These are phyloP conservation scores for Cetonia aurata DNA, from an alignment of 2,888 invertebrate genomes.

Conservation along the genomic window DNA sequence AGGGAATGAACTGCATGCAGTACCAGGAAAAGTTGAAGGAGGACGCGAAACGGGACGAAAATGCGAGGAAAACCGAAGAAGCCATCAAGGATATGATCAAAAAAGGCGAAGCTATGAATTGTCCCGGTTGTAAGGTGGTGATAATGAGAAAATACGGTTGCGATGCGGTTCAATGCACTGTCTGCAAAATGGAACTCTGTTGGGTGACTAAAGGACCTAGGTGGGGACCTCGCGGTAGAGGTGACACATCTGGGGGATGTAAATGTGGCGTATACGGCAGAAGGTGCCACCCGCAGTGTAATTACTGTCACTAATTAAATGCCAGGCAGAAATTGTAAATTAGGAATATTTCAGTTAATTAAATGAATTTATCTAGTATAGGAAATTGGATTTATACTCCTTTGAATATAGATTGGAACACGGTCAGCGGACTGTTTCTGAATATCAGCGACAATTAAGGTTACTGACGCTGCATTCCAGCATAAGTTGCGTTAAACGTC, in stretches of 20 bases:
- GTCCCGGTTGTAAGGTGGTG: too few species aligned
- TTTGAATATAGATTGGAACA: too few species aligned
- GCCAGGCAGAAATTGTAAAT: too few species aligned
- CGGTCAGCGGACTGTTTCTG: too few species aligned
- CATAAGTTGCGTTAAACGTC: too few species aligned
- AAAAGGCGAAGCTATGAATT: too few species aligned
- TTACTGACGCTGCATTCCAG: too few species aligned
- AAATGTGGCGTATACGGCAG: slow-evolving; percentile 84
- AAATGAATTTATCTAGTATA: too few species aligned
- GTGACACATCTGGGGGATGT: slow-evolving; percentile 88
- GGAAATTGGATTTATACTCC: too few species aligned
- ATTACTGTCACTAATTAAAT: slow-evolving; percentile 81
- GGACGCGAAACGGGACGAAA: slow-evolving; percentile 76
- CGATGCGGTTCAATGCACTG: slow-evolving; percentile 91
- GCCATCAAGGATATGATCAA: too few species aligned
- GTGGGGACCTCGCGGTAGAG: slow-evolving; percentile 79
- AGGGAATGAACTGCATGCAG: slow-evolving; percentile 83
- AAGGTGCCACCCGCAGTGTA: slow-evolving; percentile 87
- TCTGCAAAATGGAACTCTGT: slow-evolving; percentile 94
- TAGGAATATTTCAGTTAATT: too few species aligned
- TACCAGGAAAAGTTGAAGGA: slow-evolving; percentile 78
- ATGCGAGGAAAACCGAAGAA: slow-evolving; percentile 80
- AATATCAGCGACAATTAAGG: too few species aligned
- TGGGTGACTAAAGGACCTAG: slow-evolving; percentile 89
- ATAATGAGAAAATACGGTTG: slow-evolving; percentile 95